These are phyloP conservation scores for Zootoca vivipara DNA, from an alignment of 2,113 vertebrate species.

Conservation along the genomic window DNA sequence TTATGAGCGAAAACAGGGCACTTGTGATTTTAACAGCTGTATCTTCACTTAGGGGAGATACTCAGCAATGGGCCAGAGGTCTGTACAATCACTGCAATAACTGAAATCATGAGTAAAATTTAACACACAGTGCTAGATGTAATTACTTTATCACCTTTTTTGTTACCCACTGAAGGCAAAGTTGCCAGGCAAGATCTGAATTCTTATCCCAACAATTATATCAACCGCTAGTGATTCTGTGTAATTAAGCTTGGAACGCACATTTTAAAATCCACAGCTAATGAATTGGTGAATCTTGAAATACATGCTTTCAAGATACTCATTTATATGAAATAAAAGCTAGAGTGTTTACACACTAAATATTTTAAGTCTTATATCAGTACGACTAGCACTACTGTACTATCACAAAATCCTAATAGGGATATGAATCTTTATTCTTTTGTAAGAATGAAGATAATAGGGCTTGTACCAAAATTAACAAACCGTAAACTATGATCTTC, in stretches of 20 bases:
- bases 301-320: background rate
- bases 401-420: background rate
- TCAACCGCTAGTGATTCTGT: background rate
- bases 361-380: background rate
- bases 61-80: background rate
- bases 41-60: too few species aligned
- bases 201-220: background rate
- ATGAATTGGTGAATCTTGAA: background rate
- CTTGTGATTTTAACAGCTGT: too few species aligned
- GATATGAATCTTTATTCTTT: constrained; percentile 13
- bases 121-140: background rate
- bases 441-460: background rate
- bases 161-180: background rate
- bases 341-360: background rate
- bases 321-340: background rate
- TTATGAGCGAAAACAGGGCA: too few species aligned
- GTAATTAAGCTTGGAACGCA: too few species aligned
- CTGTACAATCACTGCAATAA: background rate
- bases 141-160: background rate
- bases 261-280: background rate
- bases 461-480: background rate
- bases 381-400: background rate
- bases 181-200: background rate
- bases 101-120: background rate
- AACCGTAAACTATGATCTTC: background rate